Base-by-base conservation (phyloP, 2,888 invertebrate species). In the Lycophotia porphyrea region DNA sequence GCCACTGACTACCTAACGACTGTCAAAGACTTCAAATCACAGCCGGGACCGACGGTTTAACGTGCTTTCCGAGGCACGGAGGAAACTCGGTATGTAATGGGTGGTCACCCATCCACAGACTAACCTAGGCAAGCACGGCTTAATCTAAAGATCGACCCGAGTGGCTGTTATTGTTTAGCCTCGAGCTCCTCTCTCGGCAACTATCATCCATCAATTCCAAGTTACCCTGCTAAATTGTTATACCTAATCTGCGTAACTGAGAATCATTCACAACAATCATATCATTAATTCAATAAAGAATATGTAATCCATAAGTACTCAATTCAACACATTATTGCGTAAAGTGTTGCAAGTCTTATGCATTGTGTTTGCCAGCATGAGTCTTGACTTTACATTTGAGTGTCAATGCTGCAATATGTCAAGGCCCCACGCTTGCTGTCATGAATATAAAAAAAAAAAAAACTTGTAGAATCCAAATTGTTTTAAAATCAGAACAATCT, bases 331-430 rank as follows among this genome's bases (percentile, higher is more conserved):
- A 60, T n/a, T 71, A 47, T 80, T 82, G 76, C 72, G 67, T 74
- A 80, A 76, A 75, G 58, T 39, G 36, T 61, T 69, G 61, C 60
- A 74, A 78, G 36, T 21, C 39, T 67, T 52, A 55, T 60, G 71
- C 68, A 78, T 84, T 87, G 81, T 86, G n/a, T 79, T 4, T 77
- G 65, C 67, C 67, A 55, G 55, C 63, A 49, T 75, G 65, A 72
- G 58, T 75, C 80, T 87, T 84, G 77, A 87, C 79, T 81, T 88
- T 79, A 84, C 68, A 84, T 36, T 84, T 78, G 64, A 87, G 78
- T 77, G 77, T 86, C 81, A 84, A 82, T 86, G 80, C 68, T 71
- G 72, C 76, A 78, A 87, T 84, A 76, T 88, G 85, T 87, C 87
- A 87, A 87, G 88, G 85, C 27, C 69, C 1, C 31, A n/a, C 13